Evolutionary conservation across 2,797 vertebrate genomes (phyloP).

Genomic region (Oreochromis grahami): DNA sequence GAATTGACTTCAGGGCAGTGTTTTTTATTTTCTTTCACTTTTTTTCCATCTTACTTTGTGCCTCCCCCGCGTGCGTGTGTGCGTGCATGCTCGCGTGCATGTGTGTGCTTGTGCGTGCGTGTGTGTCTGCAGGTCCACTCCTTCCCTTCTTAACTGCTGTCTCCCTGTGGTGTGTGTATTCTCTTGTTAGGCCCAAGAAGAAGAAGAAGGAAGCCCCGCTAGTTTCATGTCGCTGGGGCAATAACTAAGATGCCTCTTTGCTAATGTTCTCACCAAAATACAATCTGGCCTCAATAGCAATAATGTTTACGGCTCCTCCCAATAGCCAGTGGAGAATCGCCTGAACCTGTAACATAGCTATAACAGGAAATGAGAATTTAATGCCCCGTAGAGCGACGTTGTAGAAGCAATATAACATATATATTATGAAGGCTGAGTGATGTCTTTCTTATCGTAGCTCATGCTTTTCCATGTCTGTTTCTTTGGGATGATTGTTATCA

Average conservation of each 20-base stretch:
- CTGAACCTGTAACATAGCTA: constrained; percentile 48
- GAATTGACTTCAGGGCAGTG: constrained; percentile 63
- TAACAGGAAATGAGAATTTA: constrained; percentile 62
- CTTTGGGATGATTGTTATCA: not conserved
- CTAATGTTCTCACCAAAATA: constrained; percentile 59
- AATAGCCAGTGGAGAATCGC: constrained; percentile 47
- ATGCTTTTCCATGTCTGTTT: not conserved
- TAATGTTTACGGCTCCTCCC: constrained; percentile 60
- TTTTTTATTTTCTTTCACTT: constrained; percentile 24
- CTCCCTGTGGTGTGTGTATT: constrained; percentile 14
- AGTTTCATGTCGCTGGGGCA: constrained; percentile 24
- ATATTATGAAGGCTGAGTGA: constrained; percentile 25
- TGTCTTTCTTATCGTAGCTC: not conserved
- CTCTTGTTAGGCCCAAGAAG: constrained; percentile 13
- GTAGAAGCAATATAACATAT: constrained; percentile 29
- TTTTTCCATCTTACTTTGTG: not conserved
- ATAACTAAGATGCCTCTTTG: constrained; percentile 39
- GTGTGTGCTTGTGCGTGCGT: not conserved
- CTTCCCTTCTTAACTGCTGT: not conserved
- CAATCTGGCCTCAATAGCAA: constrained; percentile 48
- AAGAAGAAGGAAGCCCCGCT: not conserved
- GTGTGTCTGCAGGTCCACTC: constrained; percentile 32
- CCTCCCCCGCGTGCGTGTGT: fast-evolving
- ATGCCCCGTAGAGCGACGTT: constrained; percentile 45
- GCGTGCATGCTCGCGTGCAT: fast-evolving